phyloP scores from a whole-genome alignment of 2,113 vertebrate species.

The Petrocephalus zakoni region DNA sequence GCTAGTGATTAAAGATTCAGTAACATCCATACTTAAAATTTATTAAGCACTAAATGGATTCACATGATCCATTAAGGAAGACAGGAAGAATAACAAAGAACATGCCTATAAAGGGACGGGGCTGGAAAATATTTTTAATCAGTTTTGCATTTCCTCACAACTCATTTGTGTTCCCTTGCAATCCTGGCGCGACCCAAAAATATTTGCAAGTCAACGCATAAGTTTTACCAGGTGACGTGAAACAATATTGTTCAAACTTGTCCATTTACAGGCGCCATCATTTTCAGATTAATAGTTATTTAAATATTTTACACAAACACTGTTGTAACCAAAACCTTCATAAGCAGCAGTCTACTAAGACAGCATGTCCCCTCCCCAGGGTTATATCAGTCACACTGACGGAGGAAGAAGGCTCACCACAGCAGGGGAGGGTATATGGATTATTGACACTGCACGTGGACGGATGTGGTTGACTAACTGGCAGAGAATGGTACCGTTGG shows the following conservation, averaged over 20 bases:
- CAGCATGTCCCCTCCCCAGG: too few species aligned
- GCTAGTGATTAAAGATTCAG: neutral
- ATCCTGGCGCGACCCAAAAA: neutral
- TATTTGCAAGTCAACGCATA: neutral
- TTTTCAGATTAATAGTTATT: neutral
- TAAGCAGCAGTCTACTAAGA: neutral
- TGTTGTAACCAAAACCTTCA: neutral
- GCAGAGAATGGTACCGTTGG: slow-evolving; percentile 76
- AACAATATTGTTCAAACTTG: neutral
- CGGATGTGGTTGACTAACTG: slow-evolving; percentile 78
- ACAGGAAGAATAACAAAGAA: neutral
- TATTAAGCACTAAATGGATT: neutral
- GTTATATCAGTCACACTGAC: too few species aligned
- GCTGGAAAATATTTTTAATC: neutral
- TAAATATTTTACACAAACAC: neutral
- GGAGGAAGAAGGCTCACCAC: slow-evolving; percentile 64
- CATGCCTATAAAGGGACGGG: neutral
- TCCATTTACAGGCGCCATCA: neutral
- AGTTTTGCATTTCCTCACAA: neutral
- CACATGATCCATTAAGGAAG: neutral
- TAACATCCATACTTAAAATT: neutral
- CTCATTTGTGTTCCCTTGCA: neutral
- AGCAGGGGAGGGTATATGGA: slow-evolving; percentile 81
- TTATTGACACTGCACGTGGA: slow-evolving; percentile 71
- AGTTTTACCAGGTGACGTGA: neutral